phyloP scores from a whole-genome alignment of 2,797 vertebrate genomes.

The Melanotaenia maccullochi region DNA sequence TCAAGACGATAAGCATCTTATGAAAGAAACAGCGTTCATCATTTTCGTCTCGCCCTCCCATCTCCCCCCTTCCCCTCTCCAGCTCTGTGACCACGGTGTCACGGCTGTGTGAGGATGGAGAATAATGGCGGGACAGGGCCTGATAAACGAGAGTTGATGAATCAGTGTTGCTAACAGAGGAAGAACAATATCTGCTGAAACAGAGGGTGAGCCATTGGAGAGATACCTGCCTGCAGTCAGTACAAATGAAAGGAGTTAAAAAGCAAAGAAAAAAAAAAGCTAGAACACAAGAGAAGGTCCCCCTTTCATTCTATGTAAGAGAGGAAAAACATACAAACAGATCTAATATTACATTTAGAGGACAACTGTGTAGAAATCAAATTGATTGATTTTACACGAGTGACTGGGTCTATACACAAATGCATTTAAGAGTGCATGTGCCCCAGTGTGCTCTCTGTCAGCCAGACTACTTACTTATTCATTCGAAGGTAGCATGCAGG shows the following conservation, averaged over 20 bases:
- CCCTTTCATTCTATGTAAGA: conserved; percentile 12
- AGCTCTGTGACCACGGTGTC: conserved; percentile 51
- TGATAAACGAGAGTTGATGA: conserved; percentile 75
- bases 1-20: conserved; percentile 67
- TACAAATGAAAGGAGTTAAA: conserved; percentile 54
- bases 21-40: conserved; percentile 62
- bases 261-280: conserved; percentile 47
- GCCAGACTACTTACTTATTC: conserved; percentile 72
- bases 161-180: conserved; percentile 64
- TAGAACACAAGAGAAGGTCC: conserved; percentile 30
- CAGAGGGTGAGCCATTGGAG: conserved; percentile 52
- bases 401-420: conserved; percentile 50
- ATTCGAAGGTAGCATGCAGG: conserved; percentile 59
- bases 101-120: conserved; percentile 53
- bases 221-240: conserved; percentile 59
- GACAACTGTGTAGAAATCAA: conserved; percentile 55
- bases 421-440: conserved; percentile 51
- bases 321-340: conserved; percentile 55
- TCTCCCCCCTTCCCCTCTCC: background rate
- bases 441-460: conserved; percentile 44
- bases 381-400: conserved; percentile 53
- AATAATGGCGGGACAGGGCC: conserved; percentile 64
- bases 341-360: conserved; percentile 56
- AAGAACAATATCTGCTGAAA: conserved; percentile 74
- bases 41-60: conserved; percentile 32